Percentiles rank a stretch among this genome's conserved stretches.
Conservation (phyloP, 1,140 invertebrate genomes). For the Ooceraea biroi region DNA sequence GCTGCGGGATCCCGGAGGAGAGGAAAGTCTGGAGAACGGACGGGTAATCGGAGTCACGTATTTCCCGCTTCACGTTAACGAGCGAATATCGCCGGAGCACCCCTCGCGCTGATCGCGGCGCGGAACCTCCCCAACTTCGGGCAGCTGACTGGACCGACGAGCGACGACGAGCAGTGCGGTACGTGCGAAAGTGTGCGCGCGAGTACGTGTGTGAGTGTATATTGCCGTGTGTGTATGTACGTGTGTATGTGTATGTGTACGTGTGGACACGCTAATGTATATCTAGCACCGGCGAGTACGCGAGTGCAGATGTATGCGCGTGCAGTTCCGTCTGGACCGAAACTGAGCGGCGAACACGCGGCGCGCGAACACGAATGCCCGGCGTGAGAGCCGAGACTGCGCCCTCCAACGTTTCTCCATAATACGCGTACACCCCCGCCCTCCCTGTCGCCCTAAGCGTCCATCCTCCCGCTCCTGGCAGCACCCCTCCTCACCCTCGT, state of each 20-base stretch:
- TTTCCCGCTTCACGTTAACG: constrained; percentile 11
- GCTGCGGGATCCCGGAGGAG: no score
- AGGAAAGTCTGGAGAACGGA: neutral
- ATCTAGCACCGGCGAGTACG: constrained; percentile 47
- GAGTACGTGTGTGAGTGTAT: neutral
- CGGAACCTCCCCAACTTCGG: constrained; percentile 20
- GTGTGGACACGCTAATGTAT: neutral
- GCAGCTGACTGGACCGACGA: constrained; percentile 41
- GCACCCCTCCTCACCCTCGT: constrained; percentile 25
- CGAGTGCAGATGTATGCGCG: constrained; percentile 66
- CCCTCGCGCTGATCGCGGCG: constrained; percentile 19
- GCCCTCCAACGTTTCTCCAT: constrained; percentile 78
- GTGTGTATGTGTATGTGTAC: neutral
- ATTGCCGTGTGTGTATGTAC: neutral
- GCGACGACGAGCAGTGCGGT: neutral
- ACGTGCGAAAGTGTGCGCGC: neutral
- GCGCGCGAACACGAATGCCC: constrained; percentile 77
- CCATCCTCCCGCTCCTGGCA: constrained; percentile 22
- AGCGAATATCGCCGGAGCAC: constrained; percentile 29
- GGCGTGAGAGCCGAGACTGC: constrained; percentile 83
- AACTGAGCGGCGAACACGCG: constrained; percentile 83
- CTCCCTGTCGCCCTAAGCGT: constrained; percentile 38
- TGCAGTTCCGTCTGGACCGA: constrained; percentile 79
- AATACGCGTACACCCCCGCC: constrained; percentile 70
- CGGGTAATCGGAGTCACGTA: neutral